Conservation (phyloP, 2,888 invertebrate genomes). For the Anoplius nigerrimus region DNA sequence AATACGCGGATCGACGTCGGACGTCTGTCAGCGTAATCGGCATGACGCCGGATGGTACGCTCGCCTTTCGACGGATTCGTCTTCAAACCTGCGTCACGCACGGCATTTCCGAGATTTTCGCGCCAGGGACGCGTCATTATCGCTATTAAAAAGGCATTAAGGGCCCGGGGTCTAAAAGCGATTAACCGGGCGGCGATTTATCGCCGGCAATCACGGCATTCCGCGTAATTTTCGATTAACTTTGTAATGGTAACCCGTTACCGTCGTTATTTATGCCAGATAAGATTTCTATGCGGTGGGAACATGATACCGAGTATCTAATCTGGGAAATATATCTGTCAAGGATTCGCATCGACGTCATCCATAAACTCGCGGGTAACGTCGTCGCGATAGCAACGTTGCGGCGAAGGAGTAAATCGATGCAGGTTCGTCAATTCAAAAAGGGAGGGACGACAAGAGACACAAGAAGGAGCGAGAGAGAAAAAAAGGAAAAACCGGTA, state of each 20-base stretch:
- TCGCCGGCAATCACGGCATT: slow-evolving; percentile 25
- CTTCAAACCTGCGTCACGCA: too few species aligned
- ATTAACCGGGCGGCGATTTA: slow-evolving; percentile 22
- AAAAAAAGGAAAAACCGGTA: slow-evolving; percentile 1
- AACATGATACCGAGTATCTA: slow-evolving; percentile 19
- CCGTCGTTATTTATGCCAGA: slow-evolving; percentile 26
- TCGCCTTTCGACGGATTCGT: too few species aligned
- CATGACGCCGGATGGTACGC: too few species aligned
- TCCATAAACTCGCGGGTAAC: neutral
- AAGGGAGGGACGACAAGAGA: neutral
- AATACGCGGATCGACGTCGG: too few species aligned
- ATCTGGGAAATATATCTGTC: slow-evolving; percentile 24
- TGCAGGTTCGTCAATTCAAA: slow-evolving; percentile 16
- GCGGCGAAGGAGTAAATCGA: neutral
- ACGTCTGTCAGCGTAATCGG: too few species aligned
- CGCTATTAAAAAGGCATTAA: slow-evolving; percentile 29
- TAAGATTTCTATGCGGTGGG: slow-evolving; percentile 21
- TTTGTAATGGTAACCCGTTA: slow-evolving; percentile 22
- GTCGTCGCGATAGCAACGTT: slow-evolving; percentile 7
- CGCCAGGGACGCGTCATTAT: slow-evolving; percentile 26
- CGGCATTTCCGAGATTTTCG: neutral
- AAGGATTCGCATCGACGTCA: slow-evolving; percentile 11
- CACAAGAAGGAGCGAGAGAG: neutral
- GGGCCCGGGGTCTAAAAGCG: slow-evolving; percentile 18
- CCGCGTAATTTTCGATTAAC: slow-evolving; percentile 32